Percentiles rank a stretch among this genome's conserved stretches.
These are phyloP conservation scores for Atherinomorus stipes DNA, from an alignment of 2,113 vertebrate genomes.

Conservation along the genomic window DNA sequence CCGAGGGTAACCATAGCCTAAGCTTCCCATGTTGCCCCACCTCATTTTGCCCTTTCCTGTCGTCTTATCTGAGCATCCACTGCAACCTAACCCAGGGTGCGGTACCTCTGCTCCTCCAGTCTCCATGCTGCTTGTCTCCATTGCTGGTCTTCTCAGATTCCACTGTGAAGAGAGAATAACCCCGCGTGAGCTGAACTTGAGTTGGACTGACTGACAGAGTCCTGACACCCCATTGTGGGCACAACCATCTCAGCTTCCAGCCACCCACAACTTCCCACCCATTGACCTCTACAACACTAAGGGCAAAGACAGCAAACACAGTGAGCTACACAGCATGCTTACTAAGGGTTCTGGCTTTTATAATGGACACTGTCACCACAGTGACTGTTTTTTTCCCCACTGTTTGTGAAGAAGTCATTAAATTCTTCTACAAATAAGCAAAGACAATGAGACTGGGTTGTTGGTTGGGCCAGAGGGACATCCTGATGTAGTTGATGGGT, in stretches of 20 bases:
- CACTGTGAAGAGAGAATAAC: slow-evolving; percentile 62
- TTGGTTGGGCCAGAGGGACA: slow-evolving; percentile 23
- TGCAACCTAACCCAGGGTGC: slow-evolving; percentile 68
- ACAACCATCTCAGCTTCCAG: slow-evolving; percentile 51
- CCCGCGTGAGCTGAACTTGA: slow-evolving; percentile 52
- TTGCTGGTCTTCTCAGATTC: slow-evolving; percentile 64
- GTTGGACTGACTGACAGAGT: slow-evolving; percentile 63
- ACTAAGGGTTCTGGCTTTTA: slow-evolving; percentile 8
- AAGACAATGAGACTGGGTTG: slow-evolving; percentile 42
- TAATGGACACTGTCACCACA: slow-evolving; percentile 5
- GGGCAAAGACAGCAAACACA: slow-evolving; percentile 24
- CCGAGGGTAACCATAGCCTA: slow-evolving; percentile 62
- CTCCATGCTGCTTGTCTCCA: slow-evolving; percentile 39
- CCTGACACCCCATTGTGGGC: slow-evolving; percentile 53
- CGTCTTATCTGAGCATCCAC: slow-evolving; percentile 70
- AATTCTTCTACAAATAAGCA: slow-evolving; percentile 22
- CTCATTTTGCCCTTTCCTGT: slow-evolving; percentile 65
- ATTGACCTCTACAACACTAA: slow-evolving; percentile 48
- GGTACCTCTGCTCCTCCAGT: slow-evolving; percentile 35
- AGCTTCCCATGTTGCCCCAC: slow-evolving; percentile 28
- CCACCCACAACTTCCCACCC: slow-evolving; percentile 56
- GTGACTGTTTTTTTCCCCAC: slow-evolving; percentile 26
- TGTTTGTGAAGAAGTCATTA: slow-evolving; percentile 22
- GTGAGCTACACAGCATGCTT: slow-evolving; percentile 2
- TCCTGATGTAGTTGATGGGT: slow-evolving; percentile 52